Conservation (phyloP, 1,140 invertebrate genomes). For the Ericerus pela region DNA sequence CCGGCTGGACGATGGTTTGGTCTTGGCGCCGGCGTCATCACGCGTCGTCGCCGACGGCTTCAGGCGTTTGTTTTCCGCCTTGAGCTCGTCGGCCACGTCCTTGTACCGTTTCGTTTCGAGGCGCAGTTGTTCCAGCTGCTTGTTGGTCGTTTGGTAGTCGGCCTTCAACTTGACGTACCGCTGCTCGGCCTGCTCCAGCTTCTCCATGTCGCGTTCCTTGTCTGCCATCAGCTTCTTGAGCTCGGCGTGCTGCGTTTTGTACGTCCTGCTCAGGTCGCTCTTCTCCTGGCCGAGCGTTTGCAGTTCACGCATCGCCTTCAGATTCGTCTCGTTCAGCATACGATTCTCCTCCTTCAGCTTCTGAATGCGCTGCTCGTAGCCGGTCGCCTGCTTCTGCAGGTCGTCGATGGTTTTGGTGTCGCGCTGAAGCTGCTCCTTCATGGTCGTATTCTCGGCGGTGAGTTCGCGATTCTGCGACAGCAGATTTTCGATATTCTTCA, state of each 20-base stretch:
- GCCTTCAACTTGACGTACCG: neutral
- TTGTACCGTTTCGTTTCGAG: neutral
- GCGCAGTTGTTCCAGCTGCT: neutral
- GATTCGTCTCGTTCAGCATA: neutral
- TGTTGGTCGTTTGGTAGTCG: neutral
- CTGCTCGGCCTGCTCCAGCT: neutral
- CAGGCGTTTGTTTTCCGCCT: neutral
- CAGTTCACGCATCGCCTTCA: neutral
- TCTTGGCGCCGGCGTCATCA: no score
- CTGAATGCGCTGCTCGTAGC: neutral
- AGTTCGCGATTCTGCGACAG: constrained; percentile 2
- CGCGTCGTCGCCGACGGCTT: no score
- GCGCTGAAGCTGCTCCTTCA: neutral
- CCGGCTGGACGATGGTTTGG: neutral
- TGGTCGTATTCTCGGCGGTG: neutral
- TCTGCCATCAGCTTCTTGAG: neutral
- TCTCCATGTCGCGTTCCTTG: neutral
- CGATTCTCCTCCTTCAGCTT: neutral
- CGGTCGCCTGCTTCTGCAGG: neutral
- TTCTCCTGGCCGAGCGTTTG: neutral
- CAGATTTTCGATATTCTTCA: neutral
- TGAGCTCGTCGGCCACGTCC: neutral
- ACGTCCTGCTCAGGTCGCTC: neutral
- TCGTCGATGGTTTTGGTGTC: neutral
- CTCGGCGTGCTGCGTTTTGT: neutral